Evolutionary conservation across 2,797 vertebrate species (phyloP).

Genomic region (Rhinoraja longicauda): DNA sequence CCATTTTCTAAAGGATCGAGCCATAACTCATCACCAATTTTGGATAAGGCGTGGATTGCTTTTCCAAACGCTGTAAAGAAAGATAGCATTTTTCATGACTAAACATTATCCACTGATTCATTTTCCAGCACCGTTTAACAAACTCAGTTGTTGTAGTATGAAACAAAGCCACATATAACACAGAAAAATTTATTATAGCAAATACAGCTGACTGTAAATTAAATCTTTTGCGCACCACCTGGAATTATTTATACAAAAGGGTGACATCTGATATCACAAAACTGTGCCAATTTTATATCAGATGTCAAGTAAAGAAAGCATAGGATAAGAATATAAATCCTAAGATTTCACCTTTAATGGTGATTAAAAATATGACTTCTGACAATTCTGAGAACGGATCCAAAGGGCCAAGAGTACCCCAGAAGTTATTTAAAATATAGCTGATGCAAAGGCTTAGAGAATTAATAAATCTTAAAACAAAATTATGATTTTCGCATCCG

Average conservation of each 20-base stretch:
- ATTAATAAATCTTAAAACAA: not conserved
- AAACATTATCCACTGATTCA: not conserved
- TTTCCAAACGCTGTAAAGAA: conserved; percentile 71
- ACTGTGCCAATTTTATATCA: not conserved
- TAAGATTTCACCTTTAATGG: not conserved
- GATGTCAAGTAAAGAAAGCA: not conserved
- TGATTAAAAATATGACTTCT: not conserved
- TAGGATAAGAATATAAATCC: not conserved
- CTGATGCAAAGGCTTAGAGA: not conserved
- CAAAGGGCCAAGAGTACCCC: not conserved
- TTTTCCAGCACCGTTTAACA: not conserved
- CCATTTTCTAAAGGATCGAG: conserved; percentile 78
- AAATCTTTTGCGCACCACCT: not conserved
- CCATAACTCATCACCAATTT: conserved; percentile 81
- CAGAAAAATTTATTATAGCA: not conserved
- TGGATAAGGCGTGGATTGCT: conserved; percentile 76
- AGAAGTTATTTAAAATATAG: not conserved
- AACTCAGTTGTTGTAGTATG: not conserved
- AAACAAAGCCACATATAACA: not conserved
- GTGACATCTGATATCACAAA: no score
- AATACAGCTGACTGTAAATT: not conserved
- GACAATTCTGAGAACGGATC: not conserved
- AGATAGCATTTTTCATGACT: conserved; percentile 42
- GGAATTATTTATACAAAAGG: not conserved
- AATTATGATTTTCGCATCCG: not conserved